Conservation (phyloP, 2,888 invertebrate genomes). For the Hesperia comma region DNA sequence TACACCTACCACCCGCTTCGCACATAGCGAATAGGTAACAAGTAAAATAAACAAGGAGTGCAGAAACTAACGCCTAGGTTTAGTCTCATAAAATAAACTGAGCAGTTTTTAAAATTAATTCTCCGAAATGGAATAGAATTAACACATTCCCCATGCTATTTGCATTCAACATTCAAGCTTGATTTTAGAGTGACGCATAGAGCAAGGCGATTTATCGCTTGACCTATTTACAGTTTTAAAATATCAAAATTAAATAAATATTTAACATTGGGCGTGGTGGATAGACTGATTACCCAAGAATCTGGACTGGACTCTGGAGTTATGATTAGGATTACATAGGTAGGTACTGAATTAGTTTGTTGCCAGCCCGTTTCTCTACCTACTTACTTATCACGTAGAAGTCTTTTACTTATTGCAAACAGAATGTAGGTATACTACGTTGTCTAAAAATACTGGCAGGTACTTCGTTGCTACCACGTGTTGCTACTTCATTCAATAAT, state of each 20-base stretch:
- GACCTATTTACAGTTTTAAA: constrained; percentile 39
- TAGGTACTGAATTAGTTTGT: constrained; percentile 1
- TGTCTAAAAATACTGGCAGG: too few species aligned
- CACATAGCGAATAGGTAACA: too few species aligned
- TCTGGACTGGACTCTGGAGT: constrained; percentile 6
- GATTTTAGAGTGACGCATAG: constrained; percentile 33
- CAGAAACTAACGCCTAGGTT: too few species aligned
- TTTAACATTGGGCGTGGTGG: constrained; percentile 20
- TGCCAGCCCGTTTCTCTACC: background rate
- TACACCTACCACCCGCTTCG: too few species aligned
- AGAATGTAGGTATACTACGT: too few species aligned
- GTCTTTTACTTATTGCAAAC: too few species aligned
- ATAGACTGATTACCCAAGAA: constrained; percentile 13
- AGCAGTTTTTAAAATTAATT: background rate
- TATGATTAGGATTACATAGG: too few species aligned
- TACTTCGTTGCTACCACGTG: too few species aligned
- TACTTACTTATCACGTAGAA: background rate
- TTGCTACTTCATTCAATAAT: too few species aligned
- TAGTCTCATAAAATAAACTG: too few species aligned
- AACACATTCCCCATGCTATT: constrained; percentile 26
- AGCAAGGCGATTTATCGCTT: constrained; percentile 36
- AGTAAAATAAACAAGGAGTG: too few species aligned
- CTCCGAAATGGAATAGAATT: constrained; percentile 1
- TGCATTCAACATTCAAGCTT: constrained; percentile 21
- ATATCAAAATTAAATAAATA: constrained; percentile 35